Percentiles rank a stretch among this genome's conserved stretches.
Evolutionary conservation across 2,797 vertebrate genomes (phyloP).

Genomic region (Sebastes variabilis): DNA sequence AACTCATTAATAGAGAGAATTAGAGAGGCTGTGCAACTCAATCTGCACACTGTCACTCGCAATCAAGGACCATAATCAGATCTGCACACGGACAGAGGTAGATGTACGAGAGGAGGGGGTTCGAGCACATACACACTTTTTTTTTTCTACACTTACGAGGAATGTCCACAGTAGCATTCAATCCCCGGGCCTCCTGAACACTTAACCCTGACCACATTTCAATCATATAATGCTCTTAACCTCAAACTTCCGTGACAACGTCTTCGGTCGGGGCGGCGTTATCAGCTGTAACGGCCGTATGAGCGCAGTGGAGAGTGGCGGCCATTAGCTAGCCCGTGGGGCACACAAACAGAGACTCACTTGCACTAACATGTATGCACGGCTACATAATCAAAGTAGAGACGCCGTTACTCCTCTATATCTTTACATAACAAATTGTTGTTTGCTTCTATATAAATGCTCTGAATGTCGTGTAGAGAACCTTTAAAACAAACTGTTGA

Average conservation of each 20-base stretch:
- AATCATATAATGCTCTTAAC: constrained; percentile 14
- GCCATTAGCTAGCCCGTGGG: too few species aligned
- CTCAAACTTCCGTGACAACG: background rate
- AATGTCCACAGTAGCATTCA: constrained; percentile 19
- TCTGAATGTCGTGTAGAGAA: too few species aligned
- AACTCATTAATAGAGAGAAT: constrained; percentile 85
- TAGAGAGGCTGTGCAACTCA: constrained; percentile 82
- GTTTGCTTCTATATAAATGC: too few species aligned
- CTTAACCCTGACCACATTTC: constrained; percentile 20
- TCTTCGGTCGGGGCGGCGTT: too few species aligned
- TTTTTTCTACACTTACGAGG: background rate
- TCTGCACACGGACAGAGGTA: constrained; percentile 65
- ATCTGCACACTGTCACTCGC: constrained; percentile 82
- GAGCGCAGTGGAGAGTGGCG: too few species aligned
- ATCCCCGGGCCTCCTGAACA: background rate
- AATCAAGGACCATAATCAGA: constrained; percentile 80
- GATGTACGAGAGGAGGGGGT: constrained; percentile 20
- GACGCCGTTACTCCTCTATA: too few species aligned
- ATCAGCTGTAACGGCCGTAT: too few species aligned
- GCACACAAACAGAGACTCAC: too few species aligned
- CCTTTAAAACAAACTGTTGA: background rate
- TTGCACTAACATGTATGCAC: too few species aligned
- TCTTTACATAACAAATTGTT: too few species aligned
- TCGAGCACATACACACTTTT: constrained; percentile 21
- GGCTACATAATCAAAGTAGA: too few species aligned